Percentiles rank a stretch among this genome's conserved stretches.
Conservation (phyloP, 2,113 vertebrate genomes). For the Pampusana beccarii region DNA sequence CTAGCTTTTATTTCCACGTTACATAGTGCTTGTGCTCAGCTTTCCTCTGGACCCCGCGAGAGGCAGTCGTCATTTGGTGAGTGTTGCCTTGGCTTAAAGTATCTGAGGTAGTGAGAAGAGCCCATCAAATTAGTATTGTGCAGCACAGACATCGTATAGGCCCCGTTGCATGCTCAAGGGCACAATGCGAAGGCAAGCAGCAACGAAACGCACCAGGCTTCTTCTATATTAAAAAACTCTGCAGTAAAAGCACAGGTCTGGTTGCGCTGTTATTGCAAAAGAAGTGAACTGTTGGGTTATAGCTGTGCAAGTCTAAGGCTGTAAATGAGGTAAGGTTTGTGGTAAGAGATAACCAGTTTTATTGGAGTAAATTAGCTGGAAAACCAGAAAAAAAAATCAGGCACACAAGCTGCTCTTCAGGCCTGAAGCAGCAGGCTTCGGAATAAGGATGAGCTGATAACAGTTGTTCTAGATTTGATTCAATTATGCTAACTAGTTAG, state of each 20-base stretch:
- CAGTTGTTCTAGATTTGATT: neutral
- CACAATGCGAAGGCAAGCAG: neutral
- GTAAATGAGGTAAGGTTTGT: neutral
- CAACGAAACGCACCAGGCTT: neutral
- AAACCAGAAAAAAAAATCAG: neutral
- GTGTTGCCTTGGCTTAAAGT: neutral
- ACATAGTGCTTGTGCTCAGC: neutral
- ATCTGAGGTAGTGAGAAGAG: neutral
- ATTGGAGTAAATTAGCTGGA: neutral
- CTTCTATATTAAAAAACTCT: neutral
- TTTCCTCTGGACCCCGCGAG: neutral
- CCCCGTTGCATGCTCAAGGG: neutral
- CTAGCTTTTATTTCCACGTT: neutral
- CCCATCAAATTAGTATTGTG: neutral
- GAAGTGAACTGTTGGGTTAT: neutral
- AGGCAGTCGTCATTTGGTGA: neutral
- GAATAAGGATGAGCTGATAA: neutral
- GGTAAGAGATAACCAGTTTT: neutral
- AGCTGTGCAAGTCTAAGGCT: neutral
- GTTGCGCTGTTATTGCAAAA: accelerated
- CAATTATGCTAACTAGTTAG: neutral
- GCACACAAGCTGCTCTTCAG: neutral
- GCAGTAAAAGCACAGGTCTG: neutral
- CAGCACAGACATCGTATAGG: neutral
- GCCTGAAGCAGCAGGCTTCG: neutral